A percentile compares a stretch with the other conserved stretches of the same genome.
phyloP scores from a whole-genome alignment of 2,888 invertebrate genomes.

The Imbricaverruca yamaguchii region DNA sequence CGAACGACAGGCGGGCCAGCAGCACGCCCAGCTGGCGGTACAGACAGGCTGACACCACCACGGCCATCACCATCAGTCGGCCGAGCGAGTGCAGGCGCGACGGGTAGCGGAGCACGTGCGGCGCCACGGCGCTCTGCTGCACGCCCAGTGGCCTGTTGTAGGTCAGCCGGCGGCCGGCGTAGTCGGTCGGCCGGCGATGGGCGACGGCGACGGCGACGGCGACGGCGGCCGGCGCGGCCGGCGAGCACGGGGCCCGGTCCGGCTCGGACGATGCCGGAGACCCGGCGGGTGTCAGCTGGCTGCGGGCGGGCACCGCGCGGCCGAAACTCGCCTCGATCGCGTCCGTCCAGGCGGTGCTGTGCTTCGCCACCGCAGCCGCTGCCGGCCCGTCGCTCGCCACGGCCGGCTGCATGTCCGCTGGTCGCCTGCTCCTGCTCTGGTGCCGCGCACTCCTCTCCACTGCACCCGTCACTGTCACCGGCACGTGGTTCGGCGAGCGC shows the following conservation, averaged over 20 bases:
- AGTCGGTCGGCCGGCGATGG: not conserved
- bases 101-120: not conserved
- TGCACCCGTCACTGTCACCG: too few species aligned
- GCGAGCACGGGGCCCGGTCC: not conserved
- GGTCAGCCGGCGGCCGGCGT: not conserved
- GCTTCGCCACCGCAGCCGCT: not conserved
- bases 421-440: too few species aligned
- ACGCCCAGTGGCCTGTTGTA: not conserved
- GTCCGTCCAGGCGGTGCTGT: not conserved
- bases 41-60: not conserved
- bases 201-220: not conserved
- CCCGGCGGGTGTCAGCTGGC: not conserved
- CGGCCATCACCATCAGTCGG: conserved; percentile 1
- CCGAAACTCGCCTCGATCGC: not conserved
- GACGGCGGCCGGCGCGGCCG: not conserved
- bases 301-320: not conserved
- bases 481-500: too few species aligned
- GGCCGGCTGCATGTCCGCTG: not conserved
- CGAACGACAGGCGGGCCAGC: not conserved
- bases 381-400: not conserved
- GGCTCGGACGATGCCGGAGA: not conserved
- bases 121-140: not conserved
- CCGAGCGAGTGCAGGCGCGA: not conserved
- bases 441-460: too few species aligned
- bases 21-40: not conserved